Evolutionary conservation across 2,888 invertebrate genomes (phyloP).

Genomic region (Archips crataeganus): DNA sequence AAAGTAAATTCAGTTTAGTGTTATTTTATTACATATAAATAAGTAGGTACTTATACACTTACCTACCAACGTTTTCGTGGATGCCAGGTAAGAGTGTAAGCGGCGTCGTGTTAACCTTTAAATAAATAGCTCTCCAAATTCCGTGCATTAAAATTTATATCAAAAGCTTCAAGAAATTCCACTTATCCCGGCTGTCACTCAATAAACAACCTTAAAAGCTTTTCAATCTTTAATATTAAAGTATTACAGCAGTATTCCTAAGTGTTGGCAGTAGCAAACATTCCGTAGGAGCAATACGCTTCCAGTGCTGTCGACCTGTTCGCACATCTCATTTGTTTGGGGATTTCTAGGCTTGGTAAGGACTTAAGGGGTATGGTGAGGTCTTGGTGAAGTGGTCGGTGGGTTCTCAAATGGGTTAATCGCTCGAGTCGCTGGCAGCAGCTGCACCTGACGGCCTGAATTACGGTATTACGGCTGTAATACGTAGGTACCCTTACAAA

Average conservation of each 20-base stretch:
- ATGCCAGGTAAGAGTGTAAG: constrained; percentile 2
- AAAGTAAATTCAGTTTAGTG: background rate
- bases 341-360: constrained; percentile 18
- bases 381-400: constrained; percentile 33
- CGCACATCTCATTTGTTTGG: constrained; percentile 20
- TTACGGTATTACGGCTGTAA: constrained; percentile 72
- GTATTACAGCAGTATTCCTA: constrained; percentile 40
- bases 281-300: constrained; percentile 25
- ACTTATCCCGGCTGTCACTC: constrained; percentile 32
- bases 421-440: constrained; percentile 74
- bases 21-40: background rate
- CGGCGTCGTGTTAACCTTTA: constrained; percentile 12
- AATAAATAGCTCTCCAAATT: constrained; percentile 19
- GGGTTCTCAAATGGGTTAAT: constrained; percentile 76
- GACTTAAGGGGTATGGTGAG: constrained; percentile 26
- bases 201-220: constrained; percentile 41
- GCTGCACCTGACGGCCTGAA: constrained; percentile 82
- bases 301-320: constrained; percentile 23
- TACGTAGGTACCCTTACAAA: constrained; percentile 58
- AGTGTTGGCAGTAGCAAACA: constrained; percentile 40
- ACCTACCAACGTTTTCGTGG: background rate
- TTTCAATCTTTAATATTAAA: constrained; percentile 39
- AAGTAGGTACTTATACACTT: background rate
- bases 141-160: constrained; percentile 21
- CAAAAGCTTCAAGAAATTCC: constrained; percentile 24